phyloP scores from a whole-genome alignment of 64 coral and sea anemone species.

The Montipora efflorescens region DNA sequence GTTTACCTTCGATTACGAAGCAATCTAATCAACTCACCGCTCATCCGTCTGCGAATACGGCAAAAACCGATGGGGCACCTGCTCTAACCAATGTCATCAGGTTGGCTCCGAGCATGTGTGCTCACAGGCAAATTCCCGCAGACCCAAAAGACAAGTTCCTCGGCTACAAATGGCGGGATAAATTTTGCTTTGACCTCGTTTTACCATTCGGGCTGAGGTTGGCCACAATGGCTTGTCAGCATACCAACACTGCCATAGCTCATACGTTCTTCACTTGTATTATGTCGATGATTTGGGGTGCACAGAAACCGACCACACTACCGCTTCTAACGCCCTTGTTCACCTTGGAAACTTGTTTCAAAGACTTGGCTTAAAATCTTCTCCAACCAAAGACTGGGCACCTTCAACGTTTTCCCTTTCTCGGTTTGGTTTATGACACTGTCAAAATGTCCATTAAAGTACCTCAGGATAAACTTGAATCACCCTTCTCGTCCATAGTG shows the following conservation, averaged over 20 bases:
- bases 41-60: background rate
- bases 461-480: no score
- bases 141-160: no score
- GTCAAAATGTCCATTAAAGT: no score
- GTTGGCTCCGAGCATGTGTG: background rate
- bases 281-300: background rate
- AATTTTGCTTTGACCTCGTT: background rate
- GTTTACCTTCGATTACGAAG: background rate
- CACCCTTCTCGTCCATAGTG: no score
- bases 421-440: no score
- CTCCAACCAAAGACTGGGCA: conserved; percentile 22
- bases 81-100: background rate
- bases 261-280: background rate
- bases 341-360: conserved; percentile 15
- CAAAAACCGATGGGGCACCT: background rate
- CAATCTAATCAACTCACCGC: background rate
- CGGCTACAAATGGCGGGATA: background rate
- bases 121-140: background rate
- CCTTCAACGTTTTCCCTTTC: background rate
- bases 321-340: background rate
- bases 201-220: background rate
- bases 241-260: background rate
- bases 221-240: conserved; percentile 1
- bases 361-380: conserved; percentile 33
- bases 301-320: background rate